Evolutionary conservation across 2,113 vertebrate species (phyloP).

Genomic region (Empidonax traillii): DNA sequence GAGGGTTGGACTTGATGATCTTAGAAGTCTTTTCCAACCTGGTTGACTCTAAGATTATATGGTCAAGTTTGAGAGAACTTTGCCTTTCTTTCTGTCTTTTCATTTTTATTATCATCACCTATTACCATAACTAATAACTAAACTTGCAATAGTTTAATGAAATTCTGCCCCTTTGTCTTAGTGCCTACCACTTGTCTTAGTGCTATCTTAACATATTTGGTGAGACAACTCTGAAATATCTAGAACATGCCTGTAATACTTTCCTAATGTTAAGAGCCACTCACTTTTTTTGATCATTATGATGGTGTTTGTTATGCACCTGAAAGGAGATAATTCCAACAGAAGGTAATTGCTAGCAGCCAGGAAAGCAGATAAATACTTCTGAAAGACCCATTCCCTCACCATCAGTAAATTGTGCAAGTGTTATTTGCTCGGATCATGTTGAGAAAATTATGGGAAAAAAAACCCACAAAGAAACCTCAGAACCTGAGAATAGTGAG

Average conservation of each 20-base stretch:
- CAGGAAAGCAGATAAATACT: not conserved
- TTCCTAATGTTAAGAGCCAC: not conserved
- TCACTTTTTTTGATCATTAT: not conserved
- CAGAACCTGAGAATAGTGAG: not conserved
- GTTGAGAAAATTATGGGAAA: not conserved
- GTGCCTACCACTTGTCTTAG: no score
- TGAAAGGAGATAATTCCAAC: not conserved
- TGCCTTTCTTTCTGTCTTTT: not conserved
- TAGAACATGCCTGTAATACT: not conserved
- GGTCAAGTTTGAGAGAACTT: not conserved
- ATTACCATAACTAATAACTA: not conserved
- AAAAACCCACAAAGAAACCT: not conserved
- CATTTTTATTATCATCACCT: not conserved
- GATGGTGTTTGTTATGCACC: not conserved
- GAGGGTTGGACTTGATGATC: no score
- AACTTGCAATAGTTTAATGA: not conserved
- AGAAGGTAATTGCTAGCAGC: not conserved
- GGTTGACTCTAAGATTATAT: no score
- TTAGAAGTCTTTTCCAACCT: no score
- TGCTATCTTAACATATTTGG: not conserved
- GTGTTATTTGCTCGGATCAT: not conserved
- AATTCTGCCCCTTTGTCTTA: not conserved
- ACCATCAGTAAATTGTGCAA: not conserved
- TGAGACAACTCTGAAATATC: not conserved
- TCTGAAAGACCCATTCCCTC: not conserved